Conservation (phyloP, 2,113 vertebrate genomes). For the Bujurquina vittata region DNA sequence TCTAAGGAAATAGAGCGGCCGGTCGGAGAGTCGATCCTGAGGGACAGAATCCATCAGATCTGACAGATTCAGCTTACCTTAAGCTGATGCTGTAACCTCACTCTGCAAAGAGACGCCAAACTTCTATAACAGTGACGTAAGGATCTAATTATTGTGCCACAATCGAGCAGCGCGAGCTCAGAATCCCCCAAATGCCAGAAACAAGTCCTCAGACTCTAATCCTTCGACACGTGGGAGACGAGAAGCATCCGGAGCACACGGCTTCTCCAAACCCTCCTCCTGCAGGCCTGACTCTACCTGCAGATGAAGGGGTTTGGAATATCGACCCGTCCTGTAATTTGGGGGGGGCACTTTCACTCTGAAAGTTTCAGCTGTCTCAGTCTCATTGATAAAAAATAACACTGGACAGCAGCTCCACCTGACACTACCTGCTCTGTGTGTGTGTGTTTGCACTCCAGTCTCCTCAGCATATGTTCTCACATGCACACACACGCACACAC, state of each 20-base stretch:
- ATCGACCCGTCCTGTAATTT: neutral
- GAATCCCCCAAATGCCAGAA: neutral
- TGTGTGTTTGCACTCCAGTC: neutral
- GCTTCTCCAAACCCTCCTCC: too few relatives aligned
- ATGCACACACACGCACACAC: neutral
- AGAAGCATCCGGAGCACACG: too few relatives aligned
- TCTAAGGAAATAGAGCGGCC: neutral
- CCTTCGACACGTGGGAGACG: too few relatives aligned
- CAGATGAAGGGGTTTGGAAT: neutral
- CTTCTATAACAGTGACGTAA: neutral
- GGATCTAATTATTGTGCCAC: accelerated
- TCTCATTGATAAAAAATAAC: neutral
- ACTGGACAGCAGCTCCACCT: neutral
- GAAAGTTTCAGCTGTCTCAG: too few relatives aligned
- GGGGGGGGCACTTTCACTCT: too few relatives aligned
- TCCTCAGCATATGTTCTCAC: too few relatives aligned
- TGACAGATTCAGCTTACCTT: slow-evolving; percentile 14
- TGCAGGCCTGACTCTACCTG: too few relatives aligned
- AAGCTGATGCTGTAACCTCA: neutral
- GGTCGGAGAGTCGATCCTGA: slow-evolving; percentile 30
- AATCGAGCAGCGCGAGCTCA: neutral
- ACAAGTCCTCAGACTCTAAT: neutral
- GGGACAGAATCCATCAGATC: slow-evolving; percentile 54
- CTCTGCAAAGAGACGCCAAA: neutral
- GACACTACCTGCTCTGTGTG: slow-evolving; percentile 11